Evolutionary conservation across 2,113 vertebrate species (phyloP).

Genomic region (Cairina moschata): DNA sequence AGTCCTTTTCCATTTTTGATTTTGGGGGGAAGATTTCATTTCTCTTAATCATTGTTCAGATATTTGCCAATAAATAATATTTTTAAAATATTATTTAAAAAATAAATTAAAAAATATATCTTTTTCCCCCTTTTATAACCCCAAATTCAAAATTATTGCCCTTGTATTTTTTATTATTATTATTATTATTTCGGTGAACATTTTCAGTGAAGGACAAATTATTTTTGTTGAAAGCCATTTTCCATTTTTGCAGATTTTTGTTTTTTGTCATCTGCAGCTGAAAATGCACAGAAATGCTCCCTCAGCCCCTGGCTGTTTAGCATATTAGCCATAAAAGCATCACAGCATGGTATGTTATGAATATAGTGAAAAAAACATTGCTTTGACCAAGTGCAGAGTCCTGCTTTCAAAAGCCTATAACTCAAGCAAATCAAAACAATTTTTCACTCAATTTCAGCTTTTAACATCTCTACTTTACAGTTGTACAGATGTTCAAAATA

Average conservation of each 20-base stretch:
- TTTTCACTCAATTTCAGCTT: slow-evolving; percentile 42
- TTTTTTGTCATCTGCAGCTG: neutral
- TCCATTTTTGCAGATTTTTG: neutral
- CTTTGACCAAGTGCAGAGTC: neutral
- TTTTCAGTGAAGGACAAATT: neutral
- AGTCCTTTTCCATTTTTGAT: neutral
- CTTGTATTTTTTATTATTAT: neutral
- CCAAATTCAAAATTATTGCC: neutral
- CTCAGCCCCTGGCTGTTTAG: neutral
- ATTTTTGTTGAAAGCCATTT: neutral
- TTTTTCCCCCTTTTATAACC: too few species aligned
- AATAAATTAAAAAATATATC: neutral
- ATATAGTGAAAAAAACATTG: neutral
- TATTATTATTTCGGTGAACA: neutral
- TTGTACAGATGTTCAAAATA: neutral
- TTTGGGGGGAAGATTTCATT: neutral
- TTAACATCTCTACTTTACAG: neutral
- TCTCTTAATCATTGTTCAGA: neutral
- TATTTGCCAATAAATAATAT: neutral
- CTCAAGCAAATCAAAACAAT: neutral
- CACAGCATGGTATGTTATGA: neutral
- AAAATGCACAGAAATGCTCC: neutral
- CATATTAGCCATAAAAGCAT: neutral
- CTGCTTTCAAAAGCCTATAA: neutral
- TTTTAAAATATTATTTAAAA: too few species aligned